Evolutionary conservation across 2,888 invertebrate species (phyloP).

Genomic region (Drosophila pegasa): DNA sequence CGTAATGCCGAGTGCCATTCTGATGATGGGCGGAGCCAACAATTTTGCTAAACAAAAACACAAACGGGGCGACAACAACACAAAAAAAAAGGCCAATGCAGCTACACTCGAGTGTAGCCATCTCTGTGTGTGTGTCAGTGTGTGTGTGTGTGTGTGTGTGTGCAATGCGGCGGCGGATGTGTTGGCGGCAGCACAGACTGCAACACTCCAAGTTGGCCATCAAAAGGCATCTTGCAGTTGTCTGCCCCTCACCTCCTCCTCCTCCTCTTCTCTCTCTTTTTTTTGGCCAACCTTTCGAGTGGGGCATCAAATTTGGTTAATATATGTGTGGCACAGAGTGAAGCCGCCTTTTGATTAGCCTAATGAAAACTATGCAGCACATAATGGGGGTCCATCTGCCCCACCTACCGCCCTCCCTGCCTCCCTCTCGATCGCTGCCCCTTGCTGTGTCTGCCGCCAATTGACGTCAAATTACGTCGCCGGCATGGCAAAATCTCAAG

Average conservation of each 20-base stretch:
- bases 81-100: constrained; percentile 55
- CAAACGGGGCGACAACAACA: constrained; percentile 56
- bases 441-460: constrained; percentile 57
- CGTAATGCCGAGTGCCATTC: constrained; percentile 78
- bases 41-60: constrained; percentile 79
- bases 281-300: constrained; percentile 30
- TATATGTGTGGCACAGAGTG: constrained; percentile 59
- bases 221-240: constrained; percentile 70
- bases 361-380: constrained; percentile 76
- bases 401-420: not conserved
- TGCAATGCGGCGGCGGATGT: constrained; percentile 66
- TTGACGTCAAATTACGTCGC: constrained; percentile 76
- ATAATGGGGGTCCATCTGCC: constrained; percentile 20
- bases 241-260: not conserved
- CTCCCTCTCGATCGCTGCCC: not conserved
- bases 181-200: constrained; percentile 64
- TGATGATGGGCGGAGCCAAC: constrained; percentile 82
- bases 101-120: constrained; percentile 36
- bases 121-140: constrained; percentile 2
- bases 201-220: constrained; percentile 59
- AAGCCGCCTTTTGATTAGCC: constrained; percentile 74
- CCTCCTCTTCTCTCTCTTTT: constrained; percentile 16
- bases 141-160: constrained; percentile 18
- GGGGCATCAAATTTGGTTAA: constrained; percentile 72
- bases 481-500: constrained; percentile 70